Evolutionary conservation across 1,140 invertebrate genomes (phyloP).

Genomic region (Apis dorsata): DNA sequence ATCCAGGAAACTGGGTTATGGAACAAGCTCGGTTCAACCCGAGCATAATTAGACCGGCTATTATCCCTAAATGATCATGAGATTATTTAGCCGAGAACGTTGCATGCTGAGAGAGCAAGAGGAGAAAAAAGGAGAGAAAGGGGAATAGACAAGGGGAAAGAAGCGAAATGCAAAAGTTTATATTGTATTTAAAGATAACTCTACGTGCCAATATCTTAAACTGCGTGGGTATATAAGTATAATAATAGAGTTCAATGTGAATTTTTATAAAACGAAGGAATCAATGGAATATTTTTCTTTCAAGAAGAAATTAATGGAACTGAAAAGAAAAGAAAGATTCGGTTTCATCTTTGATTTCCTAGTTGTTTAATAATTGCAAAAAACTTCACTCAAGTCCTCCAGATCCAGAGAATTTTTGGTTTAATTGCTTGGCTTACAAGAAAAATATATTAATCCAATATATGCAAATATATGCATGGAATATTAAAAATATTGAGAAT

Average conservation of each 20-base stretch:
- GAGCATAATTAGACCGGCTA: constrained; percentile 51
- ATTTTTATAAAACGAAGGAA: constrained; percentile 1
- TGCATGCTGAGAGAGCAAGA: not conserved
- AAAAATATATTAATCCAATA: too few relatives aligned
- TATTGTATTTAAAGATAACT: constrained; percentile 47
- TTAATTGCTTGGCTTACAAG: too few relatives aligned
- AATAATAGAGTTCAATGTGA: constrained; percentile 5
- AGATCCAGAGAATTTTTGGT: too few relatives aligned
- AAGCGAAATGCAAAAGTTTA: constrained; percentile 14
- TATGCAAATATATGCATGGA: too few relatives aligned
- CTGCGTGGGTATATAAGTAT: constrained; percentile 10
- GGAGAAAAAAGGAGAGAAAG: not conserved
- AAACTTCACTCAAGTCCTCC: too few relatives aligned
- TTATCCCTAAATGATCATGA: constrained; percentile 36
- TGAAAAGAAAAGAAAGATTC: not conserved
- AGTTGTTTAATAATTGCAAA: too few relatives aligned
- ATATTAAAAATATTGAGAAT: too few relatives aligned
- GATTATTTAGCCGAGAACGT: constrained; percentile 21
- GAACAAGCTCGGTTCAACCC: constrained; percentile 44
- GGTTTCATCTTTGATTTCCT: too few relatives aligned
- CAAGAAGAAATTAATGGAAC: constrained; percentile 9
- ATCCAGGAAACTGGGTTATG: constrained; percentile 54
- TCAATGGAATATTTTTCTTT: not conserved
- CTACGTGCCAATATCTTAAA: constrained; percentile 37
- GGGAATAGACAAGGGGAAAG: not conserved